Percentiles rank a stretch among this genome's conserved stretches.
phyloP scores from a whole-genome alignment of 2,797 vertebrate species.

The Manis javanica region DNA sequence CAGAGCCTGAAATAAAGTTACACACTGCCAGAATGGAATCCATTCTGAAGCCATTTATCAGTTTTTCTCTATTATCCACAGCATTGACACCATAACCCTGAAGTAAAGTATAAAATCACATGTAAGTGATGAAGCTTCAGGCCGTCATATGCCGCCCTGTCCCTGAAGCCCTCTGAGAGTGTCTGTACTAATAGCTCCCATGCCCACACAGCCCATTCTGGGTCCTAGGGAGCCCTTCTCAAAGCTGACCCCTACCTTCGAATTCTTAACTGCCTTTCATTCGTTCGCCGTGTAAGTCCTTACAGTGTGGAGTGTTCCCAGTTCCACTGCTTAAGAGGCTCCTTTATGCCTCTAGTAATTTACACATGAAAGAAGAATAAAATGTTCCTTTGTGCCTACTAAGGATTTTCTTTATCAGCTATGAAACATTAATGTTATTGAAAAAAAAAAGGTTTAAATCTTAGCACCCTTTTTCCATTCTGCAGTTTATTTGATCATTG shows the following conservation, averaged over 20 bases:
- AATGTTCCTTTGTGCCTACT: slow-evolving; percentile 46
- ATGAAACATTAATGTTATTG: slow-evolving; percentile 55
- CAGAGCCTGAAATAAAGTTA: slow-evolving; percentile 53
- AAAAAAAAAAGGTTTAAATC: slow-evolving; percentile 3
- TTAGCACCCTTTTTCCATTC: slow-evolving; percentile 53
- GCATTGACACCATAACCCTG: background rate
- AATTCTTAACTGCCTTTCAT: slow-evolving; percentile 39
- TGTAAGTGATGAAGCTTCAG: background rate
- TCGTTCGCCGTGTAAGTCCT: background rate
- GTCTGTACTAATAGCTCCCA: background rate
- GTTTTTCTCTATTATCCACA: background rate
- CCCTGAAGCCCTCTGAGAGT: background rate
- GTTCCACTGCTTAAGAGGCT: slow-evolving; percentile 4
- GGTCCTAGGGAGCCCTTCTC: background rate
- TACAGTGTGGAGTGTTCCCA: background rate
- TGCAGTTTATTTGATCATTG: slow-evolving; percentile 53
- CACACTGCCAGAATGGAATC: background rate
- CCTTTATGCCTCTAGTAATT: slow-evolving; percentile 54
- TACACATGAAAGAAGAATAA: slow-evolving; percentile 60
- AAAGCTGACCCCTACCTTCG: background rate
- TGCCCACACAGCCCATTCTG: background rate
- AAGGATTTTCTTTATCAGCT: slow-evolving; percentile 58
- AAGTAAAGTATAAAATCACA: background rate
- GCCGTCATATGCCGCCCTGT: background rate
- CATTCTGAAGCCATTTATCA: background rate